Evolutionary conservation across 2,888 invertebrate species (phyloP).

Genomic region (Drosophila siamana): DNA sequence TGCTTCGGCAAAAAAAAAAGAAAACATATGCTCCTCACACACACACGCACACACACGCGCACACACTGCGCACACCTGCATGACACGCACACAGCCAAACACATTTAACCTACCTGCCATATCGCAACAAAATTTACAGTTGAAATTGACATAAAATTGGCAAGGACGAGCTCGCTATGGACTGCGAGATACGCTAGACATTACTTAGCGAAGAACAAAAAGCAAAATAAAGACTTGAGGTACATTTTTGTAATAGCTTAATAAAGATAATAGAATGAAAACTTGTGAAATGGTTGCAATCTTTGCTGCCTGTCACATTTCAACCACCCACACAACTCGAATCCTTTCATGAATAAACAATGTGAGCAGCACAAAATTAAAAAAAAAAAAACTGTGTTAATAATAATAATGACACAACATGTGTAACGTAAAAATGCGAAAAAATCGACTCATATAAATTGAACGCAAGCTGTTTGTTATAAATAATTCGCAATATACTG

Average conservation of each 20-base stretch:
- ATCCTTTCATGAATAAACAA: too few species aligned
- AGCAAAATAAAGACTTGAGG: neutral
- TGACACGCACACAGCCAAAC: neutral
- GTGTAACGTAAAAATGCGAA: slow-evolving; percentile 8
- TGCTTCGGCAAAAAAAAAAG: slow-evolving; percentile 53
- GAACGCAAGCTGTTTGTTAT: slow-evolving; percentile 44
- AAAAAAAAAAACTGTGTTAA: too few species aligned
- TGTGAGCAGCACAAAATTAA: neutral
- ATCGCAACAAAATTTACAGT: slow-evolving; percentile 4
- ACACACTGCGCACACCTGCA: slow-evolving; percentile 9
- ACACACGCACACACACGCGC: neutral
- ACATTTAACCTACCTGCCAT: neutral
- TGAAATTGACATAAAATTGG: slow-evolving; percentile 33
- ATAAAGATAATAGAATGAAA: neutral
- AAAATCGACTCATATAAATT: slow-evolving; percentile 36
- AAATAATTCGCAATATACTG: slow-evolving; percentile 33
- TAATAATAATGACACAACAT: slow-evolving; percentile 14
- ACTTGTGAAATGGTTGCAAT: neutral
- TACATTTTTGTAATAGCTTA: neutral
- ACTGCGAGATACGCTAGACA: neutral
- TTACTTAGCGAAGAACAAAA: neutral
- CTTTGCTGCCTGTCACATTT: neutral
- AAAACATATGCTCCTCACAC: slow-evolving; percentile 7
- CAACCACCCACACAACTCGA: too few species aligned
- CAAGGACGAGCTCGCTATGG: slow-evolving; percentile 10